Base-by-base conservation (phyloP, 1,140 invertebrate species). In the Drosophila burlai region DNA sequence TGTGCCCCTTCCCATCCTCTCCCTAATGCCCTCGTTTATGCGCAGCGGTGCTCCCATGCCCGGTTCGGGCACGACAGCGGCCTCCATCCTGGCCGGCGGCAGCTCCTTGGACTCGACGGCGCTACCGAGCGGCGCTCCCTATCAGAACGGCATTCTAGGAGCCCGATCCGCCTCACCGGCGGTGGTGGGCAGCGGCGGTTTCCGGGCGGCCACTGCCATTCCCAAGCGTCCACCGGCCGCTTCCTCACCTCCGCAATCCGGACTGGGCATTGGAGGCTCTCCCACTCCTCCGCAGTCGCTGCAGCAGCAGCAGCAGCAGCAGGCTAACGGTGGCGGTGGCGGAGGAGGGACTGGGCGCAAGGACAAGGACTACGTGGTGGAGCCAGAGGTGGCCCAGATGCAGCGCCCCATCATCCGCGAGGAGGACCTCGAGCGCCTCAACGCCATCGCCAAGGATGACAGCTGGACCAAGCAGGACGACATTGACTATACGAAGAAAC, bases 401-500 rank as follows among this genome's bases (percentile, higher is more conserved):
- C 94, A 93, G 89, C 94, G 97, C 54, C 97, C 97, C 40, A 98
- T 99, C 52, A 97, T 99, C 50, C 97, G 97, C 68, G 97, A 98
- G 85, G 97, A 98, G 92, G 97, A 98, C 93, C 94, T 99, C 61
- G 97, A 96, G 82, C 96, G 96, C 65, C 97, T 99, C 95, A 98
- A 98, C 93, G 97, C 98, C 89, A 97, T 98, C 71, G 95, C 97
- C 38, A 95, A 96, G 82, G 97, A 98, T 91, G 96, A 97, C 81
- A 97, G 97, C 59, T 99, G 98, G 98, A 96, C 97, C 29, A 96
- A 96, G 72, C 96, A 98, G 74, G 97, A 98, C 93, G 97, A 98
- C 92, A 97, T 99, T 91, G 98, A 99, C 94, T 99, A 98, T 93
- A 98, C 98, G 94, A 97, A 98, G 94, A 98, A 98, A 94, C 94